Evolutionary conservation across 2,797 vertebrate genomes (phyloP), one percentile per base, ranked within the genome.

Genomic region (Chaenodraco wilsoni): DNA sequence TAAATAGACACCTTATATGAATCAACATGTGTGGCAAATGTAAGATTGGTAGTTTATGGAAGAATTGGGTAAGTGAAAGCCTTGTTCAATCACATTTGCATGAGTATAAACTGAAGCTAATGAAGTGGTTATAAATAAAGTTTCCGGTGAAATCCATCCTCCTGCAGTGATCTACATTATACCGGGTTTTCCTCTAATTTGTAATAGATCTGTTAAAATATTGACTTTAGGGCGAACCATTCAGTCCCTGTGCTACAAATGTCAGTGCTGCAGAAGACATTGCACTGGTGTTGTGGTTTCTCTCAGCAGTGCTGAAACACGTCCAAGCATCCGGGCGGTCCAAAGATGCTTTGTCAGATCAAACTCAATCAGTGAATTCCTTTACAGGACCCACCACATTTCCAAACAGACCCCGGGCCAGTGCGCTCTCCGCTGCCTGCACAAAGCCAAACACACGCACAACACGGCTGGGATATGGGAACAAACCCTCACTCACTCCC

Each of bases 361-460:
- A 94, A 93, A 94, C 92, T 93, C 91, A 94, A 93, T 95, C 93
- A 94, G 92, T 92, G 91, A 92, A 95, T 94, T 94, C 92, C 94
- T 93, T 74, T 81, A 89, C 89, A 90, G 89, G 93, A 95, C 91
- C 93, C 90, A 93, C 93, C 93, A 74, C 92, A 93, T 92, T 92
- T 94, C 91, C 91, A 93, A 93, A 92, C 90, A 93, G 88, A 91
- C 88, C 88, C 86, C 52, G 86, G 84, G 89, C 87, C 86, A 87
- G 86, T 87, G 89, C 89, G 83, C 87, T 82, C 87, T 85, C 65
- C 82, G 83, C 88, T 78, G 86, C 79, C 75, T 79, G 81, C 80
- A 79, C 84, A 65, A 48, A 87, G 82, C 81, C 86, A 85, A 75
- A 87, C 71, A 87, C 84, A 84, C 87, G 82, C 89, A 90, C 82